Evolutionary conservation across 2,888 invertebrate species (phyloP).

Genomic region (Pseudanteris insignis): DNA sequence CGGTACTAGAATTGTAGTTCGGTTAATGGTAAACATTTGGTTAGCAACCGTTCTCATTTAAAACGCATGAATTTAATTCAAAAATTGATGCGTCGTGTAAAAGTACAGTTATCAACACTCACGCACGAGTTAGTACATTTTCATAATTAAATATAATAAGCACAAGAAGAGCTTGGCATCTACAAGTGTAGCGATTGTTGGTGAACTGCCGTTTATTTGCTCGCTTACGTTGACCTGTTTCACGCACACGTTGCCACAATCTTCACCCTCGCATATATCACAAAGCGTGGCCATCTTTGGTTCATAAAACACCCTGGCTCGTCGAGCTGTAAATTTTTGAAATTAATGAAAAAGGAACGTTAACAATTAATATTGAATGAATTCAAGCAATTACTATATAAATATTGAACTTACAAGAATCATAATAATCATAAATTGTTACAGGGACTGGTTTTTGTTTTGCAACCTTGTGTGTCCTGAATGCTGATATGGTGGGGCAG

Average conservation of each 20-base stretch:
- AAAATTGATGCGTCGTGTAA: neutral
- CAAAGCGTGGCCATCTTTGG: constrained; percentile 77
- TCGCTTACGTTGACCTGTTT: constrained; percentile 40
- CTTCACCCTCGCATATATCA: constrained; percentile 82
- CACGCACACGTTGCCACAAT: constrained; percentile 69
- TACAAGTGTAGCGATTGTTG: constrained; percentile 25
- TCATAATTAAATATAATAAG: constrained; percentile 24
- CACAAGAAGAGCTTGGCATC: constrained; percentile 29
- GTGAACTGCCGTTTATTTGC: constrained; percentile 28
- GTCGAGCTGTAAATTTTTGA: constrained; percentile 72
- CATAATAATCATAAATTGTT: constrained; percentile 89
- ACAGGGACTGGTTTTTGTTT: constrained; percentile 87
- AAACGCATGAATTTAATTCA: constrained; percentile 18
- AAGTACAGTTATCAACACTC: constrained; percentile 19
- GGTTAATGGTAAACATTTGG: neutral
- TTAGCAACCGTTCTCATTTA: constrained; percentile 1
- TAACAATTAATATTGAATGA: constrained; percentile 2
- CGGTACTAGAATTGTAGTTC: neutral
- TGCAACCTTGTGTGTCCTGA: constrained; percentile 84
- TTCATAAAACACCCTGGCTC: constrained; percentile 84
- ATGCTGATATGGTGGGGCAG: constrained; percentile 86
- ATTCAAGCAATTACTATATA: no score
- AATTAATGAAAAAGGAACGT: no score
- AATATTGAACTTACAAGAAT: constrained; percentile 76
- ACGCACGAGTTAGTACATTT: constrained; percentile 18